Base-by-base conservation (phyloP, 2,797 vertebrate genomes). In the Cuniculus paca region DNA sequence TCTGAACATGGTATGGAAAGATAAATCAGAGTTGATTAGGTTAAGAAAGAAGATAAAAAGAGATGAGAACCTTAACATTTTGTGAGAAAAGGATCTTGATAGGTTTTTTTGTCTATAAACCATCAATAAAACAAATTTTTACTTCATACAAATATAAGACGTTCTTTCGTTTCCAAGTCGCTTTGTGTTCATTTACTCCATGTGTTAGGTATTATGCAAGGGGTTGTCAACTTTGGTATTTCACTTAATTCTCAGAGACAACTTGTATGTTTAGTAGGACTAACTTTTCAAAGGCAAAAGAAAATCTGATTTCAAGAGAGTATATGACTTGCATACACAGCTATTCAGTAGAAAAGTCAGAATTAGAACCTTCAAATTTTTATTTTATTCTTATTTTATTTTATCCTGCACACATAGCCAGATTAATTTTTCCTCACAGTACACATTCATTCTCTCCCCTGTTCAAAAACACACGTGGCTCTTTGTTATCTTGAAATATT, bases 231-330 rank as follows among this genome's bases (percentile, higher is more conserved):
- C 58, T 79, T 22, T 78, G 52, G 72, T 85, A 90, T 58, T 89
- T 82, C 72, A 95, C 26, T 81, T 88, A 91, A 65, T 56, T 42
- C 48, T 93, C 65, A 91, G 84, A 90, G 81, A 88, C 2, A 89
- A 8, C 6, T 5, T 72, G 50, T 45, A 4, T 52, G 50, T 48
- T 86, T 72, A 88, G 34, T 60, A 86, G 68, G 58, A 68, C 56
- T 68, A 81, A 5, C 20, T 34, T 75, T 88, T 90, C 70, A 82
- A 70, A 12, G 85, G 85, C 50, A 45, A n/a, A 92, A 28, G n/a
- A 85, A 88, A 95, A 31, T 72, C 31, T 80, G 77, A 81, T 54
- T 88, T 50, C n/a, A 42, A 79, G 42, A 91, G n/a, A 19, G 20
- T 81, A 78, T 36, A 16, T 79, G 34, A 82, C 61, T 91, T 94